A percentile compares a stretch with the other conserved stretches of the same genome.
Evolutionary conservation across 2,888 invertebrate genomes (phyloP).

Genomic region (Cephonodes hylas): DNA sequence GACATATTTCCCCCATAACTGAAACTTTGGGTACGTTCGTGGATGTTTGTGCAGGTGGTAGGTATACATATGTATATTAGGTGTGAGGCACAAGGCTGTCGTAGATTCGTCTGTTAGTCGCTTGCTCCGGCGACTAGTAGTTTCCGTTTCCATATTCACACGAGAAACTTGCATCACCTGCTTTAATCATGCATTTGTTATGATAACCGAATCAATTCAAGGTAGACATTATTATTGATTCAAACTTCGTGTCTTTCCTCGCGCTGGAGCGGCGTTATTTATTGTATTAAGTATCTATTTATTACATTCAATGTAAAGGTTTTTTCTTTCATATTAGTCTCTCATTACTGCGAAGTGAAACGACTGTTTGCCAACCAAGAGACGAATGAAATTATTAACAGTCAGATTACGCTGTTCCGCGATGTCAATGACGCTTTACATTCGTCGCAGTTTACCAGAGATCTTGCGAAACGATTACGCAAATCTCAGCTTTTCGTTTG

Average conservation of each 20-base stretch:
- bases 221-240: not conserved
- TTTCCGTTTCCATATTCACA: conserved; percentile 28
- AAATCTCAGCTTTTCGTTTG: conserved; percentile 33
- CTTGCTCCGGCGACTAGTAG: conserved; percentile 22
- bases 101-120: not conserved
- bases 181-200: not conserved
- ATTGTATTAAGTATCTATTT: not conserved
- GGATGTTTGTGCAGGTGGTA: not conserved
- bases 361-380: conserved; percentile 21
- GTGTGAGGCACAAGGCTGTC: not conserved
- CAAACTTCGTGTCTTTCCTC: not conserved
- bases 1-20: not conserved
- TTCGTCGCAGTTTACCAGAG: conserved; percentile 40
- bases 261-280: not conserved
- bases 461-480: conserved; percentile 47
- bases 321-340: not conserved
- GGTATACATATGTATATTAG: not conserved
- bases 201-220: not conserved
- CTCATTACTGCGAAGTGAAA: conserved; percentile 6
- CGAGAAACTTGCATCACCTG: not conserved
- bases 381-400: conserved; percentile 35
- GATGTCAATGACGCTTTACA: conserved; percentile 35
- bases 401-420: conserved; percentile 27
- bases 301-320: not conserved
- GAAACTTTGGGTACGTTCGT: not conserved